A percentile compares a stretch with the other conserved stretches of the same genome.
These are phyloP conservation scores for Struthio camelus DNA, from an alignment of 2,113 vertebrate species.

Conservation along the genomic window DNA sequence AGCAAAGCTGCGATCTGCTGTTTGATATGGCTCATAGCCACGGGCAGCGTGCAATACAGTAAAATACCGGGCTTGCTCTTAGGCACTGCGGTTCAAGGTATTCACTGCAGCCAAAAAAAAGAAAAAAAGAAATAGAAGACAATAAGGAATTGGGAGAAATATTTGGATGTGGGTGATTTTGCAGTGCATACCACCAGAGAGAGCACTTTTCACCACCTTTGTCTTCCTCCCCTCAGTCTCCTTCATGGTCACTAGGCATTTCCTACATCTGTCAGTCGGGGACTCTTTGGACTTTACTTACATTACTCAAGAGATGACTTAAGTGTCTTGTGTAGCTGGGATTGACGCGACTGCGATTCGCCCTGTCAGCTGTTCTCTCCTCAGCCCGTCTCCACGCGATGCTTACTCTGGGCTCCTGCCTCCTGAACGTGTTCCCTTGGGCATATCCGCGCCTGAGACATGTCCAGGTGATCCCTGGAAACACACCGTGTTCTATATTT, in stretches of 20 bases:
- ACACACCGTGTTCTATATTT: background rate
- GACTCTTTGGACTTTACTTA: background rate
- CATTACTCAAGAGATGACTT: background rate
- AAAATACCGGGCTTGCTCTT: background rate
- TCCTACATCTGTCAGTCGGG: background rate
- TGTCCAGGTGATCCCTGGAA: background rate
- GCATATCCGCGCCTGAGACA: no score
- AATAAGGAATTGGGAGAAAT: background rate
- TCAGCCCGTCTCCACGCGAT: background rate
- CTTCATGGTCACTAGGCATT: background rate
- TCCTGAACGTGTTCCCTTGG: background rate
- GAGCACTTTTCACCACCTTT: background rate
- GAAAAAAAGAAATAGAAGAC: background rate
- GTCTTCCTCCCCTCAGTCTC: background rate
- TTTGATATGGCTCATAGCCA: background rate
- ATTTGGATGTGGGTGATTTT: background rate
- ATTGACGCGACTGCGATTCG: background rate
- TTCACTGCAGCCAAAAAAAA: background rate
- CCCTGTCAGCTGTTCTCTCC: background rate
- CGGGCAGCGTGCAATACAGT: background rate
- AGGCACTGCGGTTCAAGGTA: background rate
- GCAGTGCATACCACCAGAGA: background rate
- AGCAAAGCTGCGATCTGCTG: background rate
- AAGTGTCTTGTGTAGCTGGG: background rate
- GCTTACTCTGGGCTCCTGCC: background rate